Evolutionary conservation across 2,797 vertebrate genomes (phyloP).

Genomic region (Neosilurus mollespiculum): DNA sequence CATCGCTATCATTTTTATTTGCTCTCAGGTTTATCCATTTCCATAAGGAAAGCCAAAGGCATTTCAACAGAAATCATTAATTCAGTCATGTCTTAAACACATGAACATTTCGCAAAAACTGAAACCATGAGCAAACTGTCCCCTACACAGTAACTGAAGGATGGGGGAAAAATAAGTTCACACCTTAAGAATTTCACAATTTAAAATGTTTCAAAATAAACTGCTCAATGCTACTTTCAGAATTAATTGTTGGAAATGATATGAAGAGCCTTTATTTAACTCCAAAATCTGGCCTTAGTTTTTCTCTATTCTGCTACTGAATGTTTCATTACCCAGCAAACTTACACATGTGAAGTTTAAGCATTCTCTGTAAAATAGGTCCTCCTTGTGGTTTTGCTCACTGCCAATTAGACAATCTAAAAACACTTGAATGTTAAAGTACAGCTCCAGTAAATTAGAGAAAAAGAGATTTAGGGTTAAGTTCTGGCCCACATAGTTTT

Average conservation of each 20-base stretch:
- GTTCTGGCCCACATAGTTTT: no score
- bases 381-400: no score
- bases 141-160: not conserved
- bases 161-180: not conserved
- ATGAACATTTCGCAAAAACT: not conserved
- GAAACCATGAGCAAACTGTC: not conserved
- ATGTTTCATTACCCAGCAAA: no score
- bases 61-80: not conserved
- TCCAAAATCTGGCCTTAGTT: no score
- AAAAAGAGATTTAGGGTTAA: no score
- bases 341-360: no score
- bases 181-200: not conserved
- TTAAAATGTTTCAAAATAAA: not conserved
- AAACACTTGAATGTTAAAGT: no score
- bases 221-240: not conserved
- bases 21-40: not conserved
- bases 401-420: no score
- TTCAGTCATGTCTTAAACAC: not conserved
- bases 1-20: no score
- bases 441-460: no score
- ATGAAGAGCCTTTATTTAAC: not conserved
- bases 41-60: not conserved
- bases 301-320: no score
- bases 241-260: not conserved
- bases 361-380: no score